Conservation (phyloP, 2,888 invertebrate genomes). For the Lasioglossum calceatum region DNA sequence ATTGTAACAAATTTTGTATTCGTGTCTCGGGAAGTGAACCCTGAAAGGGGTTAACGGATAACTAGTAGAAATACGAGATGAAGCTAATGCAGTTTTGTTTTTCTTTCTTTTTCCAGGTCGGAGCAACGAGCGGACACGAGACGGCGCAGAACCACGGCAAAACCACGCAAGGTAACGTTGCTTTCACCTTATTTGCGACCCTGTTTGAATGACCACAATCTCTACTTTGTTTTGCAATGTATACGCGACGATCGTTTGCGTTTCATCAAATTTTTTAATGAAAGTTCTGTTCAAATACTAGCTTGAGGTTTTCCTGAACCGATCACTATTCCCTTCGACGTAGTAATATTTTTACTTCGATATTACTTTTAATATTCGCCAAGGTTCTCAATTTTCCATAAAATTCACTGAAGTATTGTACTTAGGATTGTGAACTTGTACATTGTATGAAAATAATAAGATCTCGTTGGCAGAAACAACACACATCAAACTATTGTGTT, state of each 20-base stretch:
- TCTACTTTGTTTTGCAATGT: not conserved
- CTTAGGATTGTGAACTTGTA: too few species aligned
- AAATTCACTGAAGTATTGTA: too few species aligned
- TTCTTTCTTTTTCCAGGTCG: slow-evolving; percentile 36
- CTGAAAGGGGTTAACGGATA: not conserved
- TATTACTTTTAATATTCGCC: too few species aligned
- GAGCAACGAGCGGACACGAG: slow-evolving; percentile 20
- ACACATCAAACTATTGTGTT: not conserved
- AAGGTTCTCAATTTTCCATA: too few species aligned
- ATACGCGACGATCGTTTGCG: not conserved
- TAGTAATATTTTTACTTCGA: too few species aligned
- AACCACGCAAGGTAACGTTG: slow-evolving; percentile 54
- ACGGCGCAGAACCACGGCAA: slow-evolving; percentile 33
- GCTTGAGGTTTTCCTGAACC: not conserved
- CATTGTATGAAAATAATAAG: too few species aligned
- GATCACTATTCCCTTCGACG: not conserved
- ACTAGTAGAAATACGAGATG: not conserved
- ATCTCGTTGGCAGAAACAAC: too few species aligned
- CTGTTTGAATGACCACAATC: slow-evolving; percentile 6
- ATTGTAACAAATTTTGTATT: not conserved
- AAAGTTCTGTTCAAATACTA: not conserved
- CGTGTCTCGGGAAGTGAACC: not conserved
- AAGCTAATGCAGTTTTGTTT: not conserved
- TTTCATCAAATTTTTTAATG: not conserved
- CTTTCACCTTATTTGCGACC: slow-evolving; percentile 40